These are phyloP conservation scores for Delphinapterus leucas DNA, from an alignment of 2,113 vertebrate genomes.

Conservation along the genomic window DNA sequence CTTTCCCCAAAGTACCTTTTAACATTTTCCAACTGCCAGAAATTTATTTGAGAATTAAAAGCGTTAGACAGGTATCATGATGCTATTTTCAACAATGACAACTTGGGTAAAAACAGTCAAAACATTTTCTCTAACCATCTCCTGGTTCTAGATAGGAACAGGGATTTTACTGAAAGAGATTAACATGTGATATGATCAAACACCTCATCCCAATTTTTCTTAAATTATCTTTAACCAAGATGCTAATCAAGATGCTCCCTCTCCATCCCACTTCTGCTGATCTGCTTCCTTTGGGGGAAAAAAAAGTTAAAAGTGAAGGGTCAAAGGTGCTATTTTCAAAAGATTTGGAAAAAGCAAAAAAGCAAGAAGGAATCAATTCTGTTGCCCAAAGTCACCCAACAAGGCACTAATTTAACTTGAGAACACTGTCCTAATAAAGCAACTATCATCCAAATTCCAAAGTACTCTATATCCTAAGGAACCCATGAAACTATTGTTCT, in stretches of 20 bases:
- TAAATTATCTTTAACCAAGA: conserved; percentile 12
- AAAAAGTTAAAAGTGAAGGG: neutral
- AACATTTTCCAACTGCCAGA: conserved; percentile 13
- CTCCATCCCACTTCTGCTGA: neutral
- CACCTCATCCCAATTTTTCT: neutral
- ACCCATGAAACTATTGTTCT: neutral
- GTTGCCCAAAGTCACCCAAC: neutral
- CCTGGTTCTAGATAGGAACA: neutral
- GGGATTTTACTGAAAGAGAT: neutral
- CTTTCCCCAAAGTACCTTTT: neutral
- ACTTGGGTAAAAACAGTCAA: neutral
- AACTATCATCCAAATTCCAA: neutral
- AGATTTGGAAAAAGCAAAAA: neutral
- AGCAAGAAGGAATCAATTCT: neutral
- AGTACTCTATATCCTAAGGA: neutral
- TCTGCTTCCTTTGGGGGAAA: neutral
- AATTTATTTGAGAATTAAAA: conserved; percentile 26
- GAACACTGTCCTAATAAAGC: neutral
- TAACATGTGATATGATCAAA: neutral
- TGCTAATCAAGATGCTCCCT: neutral
- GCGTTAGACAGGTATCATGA: neutral
- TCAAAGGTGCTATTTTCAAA: neutral
- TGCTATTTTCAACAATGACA: neutral
- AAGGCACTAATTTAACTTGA: neutral
- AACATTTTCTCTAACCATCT: neutral